These are phyloP conservation scores for Araneus ventricosus DNA, from an alignment of 1,140 invertebrate genomes.

Conservation along the genomic window DNA sequence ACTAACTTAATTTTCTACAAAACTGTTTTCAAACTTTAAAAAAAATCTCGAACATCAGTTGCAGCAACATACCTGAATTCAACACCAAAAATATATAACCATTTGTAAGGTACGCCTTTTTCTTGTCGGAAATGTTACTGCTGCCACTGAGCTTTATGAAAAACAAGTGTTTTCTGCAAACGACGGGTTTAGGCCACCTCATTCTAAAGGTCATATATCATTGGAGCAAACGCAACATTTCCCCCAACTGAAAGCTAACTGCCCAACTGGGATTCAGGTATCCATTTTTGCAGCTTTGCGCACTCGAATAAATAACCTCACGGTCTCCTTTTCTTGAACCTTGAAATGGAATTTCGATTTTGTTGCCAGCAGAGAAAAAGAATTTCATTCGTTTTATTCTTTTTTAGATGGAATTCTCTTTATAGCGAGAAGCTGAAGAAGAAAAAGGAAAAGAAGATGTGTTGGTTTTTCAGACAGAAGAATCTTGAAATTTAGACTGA, in stretches of 20 bases:
- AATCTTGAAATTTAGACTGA: too few species aligned
- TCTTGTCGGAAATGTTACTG: too few species aligned
- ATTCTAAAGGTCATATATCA: background rate
- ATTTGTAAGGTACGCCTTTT: too few species aligned
- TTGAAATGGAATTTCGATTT: background rate
- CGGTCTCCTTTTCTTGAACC: background rate
- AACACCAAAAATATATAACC: too few species aligned
- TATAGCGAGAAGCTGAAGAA: too few species aligned
- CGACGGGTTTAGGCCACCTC: background rate
- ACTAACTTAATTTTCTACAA: too few species aligned
- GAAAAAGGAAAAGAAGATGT: too few species aligned
- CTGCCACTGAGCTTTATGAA: background rate
- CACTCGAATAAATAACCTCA: background rate
- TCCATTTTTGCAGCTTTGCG: background rate
- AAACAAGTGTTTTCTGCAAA: background rate
- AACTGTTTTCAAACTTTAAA: too few species aligned
- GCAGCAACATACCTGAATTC: too few species aligned
- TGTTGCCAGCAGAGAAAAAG: background rate
- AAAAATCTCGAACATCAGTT: too few species aligned
- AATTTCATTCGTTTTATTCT: background rate
- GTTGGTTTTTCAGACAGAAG: too few species aligned
- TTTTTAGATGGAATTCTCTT: too few species aligned
- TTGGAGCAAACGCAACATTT: background rate
- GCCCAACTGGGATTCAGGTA: background rate
- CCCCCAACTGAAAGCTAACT: background rate